Evolutionary conservation across 2,113 vertebrate species (phyloP).

Genomic region (Thamnophis sirtalis): DNA sequence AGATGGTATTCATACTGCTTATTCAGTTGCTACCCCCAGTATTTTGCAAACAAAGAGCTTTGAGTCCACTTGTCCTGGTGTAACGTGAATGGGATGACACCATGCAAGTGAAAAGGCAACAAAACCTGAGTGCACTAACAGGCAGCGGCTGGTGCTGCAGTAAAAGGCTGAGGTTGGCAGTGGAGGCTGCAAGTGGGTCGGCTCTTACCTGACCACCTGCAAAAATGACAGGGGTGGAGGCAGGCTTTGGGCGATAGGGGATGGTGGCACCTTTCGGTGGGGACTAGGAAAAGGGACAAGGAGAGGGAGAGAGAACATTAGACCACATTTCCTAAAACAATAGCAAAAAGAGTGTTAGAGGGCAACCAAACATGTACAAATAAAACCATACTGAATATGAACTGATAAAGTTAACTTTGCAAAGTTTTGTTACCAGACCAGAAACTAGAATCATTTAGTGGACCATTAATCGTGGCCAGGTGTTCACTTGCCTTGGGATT

Average conservation of each 20-base stretch:
- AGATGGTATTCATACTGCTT: not conserved
- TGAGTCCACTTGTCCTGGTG: slow-evolving; percentile 33
- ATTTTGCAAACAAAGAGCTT: slow-evolving; percentile 50
- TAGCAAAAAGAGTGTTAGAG: slow-evolving; percentile 56
- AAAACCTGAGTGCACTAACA: slow-evolving; percentile 99
- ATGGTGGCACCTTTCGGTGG: slow-evolving; percentile 99
- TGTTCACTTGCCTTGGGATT: not conserved
- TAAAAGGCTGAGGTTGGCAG: slow-evolving; percentile 90
- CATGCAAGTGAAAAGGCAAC: slow-evolving; percentile 82
- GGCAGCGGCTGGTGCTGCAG: slow-evolving; percentile 98
- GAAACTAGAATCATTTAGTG: not conserved
- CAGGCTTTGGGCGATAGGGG: slow-evolving; percentile 97
- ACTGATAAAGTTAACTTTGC: not conserved
- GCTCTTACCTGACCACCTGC: slow-evolving; percentile 99
- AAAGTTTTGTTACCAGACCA: slow-evolving; percentile 36
- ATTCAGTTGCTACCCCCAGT: not conserved
- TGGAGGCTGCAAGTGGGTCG: slow-evolving; percentile 87
- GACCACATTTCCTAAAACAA: slow-evolving; percentile 66
- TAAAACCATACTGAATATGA: not conserved
- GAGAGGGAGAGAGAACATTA: slow-evolving; percentile 84
- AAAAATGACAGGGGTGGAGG: slow-evolving; percentile 99
- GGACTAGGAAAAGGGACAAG: slow-evolving; percentile 86
- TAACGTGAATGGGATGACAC: slow-evolving; percentile 53
- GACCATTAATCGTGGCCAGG: not conserved
- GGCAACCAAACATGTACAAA: slow-evolving; percentile 31